Evolutionary conservation across 2,113 vertebrate genomes (phyloP).

Genomic region (Cyphomyrus plagiostoma): DNA sequence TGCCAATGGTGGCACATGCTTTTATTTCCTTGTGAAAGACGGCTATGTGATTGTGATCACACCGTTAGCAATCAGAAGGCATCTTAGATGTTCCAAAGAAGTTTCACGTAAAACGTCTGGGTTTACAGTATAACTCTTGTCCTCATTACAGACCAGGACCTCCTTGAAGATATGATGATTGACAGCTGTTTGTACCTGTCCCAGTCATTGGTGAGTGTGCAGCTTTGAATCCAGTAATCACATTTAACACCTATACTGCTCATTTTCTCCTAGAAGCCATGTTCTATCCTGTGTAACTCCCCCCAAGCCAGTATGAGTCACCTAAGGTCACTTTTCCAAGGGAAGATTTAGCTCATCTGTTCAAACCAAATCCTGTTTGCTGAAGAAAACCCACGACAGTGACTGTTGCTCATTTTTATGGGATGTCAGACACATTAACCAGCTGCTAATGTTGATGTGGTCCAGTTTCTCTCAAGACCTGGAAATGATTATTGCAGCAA

Average conservation of each 20-base stretch:
- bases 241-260: not conserved
- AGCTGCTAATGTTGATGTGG: not conserved
- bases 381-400: not conserved
- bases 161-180: constrained; percentile 80
- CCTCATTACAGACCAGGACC: constrained; percentile 73
- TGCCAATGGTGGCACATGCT: not conserved
- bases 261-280: not conserved
- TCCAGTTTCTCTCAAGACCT: not conserved
- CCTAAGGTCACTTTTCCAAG: not conserved
- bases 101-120: not conserved
- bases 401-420: constrained; percentile 17
- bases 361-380: not conserved
- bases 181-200: constrained; percentile 68
- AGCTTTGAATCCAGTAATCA: not conserved
- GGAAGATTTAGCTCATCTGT: constrained; percentile 9
- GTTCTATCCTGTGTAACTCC: not conserved
- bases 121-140: constrained; percentile 19
- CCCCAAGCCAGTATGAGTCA: not conserved
- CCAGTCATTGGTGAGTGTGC: constrained; percentile 71
- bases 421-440: not conserved
- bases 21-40: not conserved
- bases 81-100: not conserved
- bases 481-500: not conserved
- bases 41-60: not conserved
- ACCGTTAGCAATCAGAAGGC: not conserved